phyloP scores from a whole-genome alignment of 1,140 invertebrate species.

The Dreissena rostriformis region DNA sequence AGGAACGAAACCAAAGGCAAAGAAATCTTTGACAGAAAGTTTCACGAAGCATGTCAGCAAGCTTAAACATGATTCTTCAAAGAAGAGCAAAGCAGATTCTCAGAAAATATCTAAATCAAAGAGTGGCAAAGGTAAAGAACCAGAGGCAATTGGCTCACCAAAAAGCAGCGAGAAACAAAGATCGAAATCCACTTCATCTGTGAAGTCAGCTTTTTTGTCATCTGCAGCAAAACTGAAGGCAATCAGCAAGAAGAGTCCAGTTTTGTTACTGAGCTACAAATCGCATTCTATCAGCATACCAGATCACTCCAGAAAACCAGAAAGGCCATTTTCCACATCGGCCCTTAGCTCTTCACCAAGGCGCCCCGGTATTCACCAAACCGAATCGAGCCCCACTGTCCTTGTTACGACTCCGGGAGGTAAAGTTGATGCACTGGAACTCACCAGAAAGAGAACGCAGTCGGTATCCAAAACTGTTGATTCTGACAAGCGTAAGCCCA shows the following conservation, averaged over 20 bases:
- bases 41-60: not conserved
- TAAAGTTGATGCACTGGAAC: no score
- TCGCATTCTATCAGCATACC: slow-evolving; percentile 50
- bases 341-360: not conserved
- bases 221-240: slow-evolving; percentile 53
- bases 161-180: slow-evolving; percentile 21
- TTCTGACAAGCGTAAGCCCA: no score
- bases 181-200: slow-evolving; percentile 15
- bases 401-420: slow-evolving; percentile 14
- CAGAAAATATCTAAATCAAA: slow-evolving; percentile 9
- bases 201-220: slow-evolving; percentile 44
- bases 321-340: slow-evolving; percentile 22
- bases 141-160: not conserved
- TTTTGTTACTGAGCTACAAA: slow-evolving; percentile 38
- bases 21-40: not conserved
- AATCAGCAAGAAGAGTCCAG: slow-evolving; percentile 36
- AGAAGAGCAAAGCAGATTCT: not conserved
- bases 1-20: slow-evolving; percentile 8
- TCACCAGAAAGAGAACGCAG: no score
- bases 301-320: slow-evolving; percentile 6
- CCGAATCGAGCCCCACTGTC: slow-evolving; percentile 47
- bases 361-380: slow-evolving; percentile 26
- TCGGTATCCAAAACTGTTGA: no score
- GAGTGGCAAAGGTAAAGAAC: not conserved
- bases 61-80: not conserved